Percentiles rank a stretch among this genome's conserved stretches.
phyloP scores from a whole-genome alignment of 2,888 invertebrate genomes.

The Plagodis dolabraria region DNA sequence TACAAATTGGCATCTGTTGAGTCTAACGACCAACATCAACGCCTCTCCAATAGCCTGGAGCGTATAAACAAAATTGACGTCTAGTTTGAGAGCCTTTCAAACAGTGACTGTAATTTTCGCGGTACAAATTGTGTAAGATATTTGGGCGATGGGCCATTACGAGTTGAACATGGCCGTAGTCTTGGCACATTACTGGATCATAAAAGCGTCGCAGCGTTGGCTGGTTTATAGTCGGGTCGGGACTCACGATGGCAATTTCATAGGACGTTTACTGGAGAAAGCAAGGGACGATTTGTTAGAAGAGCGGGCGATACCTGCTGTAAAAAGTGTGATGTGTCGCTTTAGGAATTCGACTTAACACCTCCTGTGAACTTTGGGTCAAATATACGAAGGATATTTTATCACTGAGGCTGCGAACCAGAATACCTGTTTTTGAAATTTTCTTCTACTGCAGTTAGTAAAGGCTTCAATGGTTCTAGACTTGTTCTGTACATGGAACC shows the following conservation, averaged over 20 bases:
- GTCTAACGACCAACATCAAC: constrained; percentile 50
- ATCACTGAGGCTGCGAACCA: too few relatives aligned
- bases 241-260: constrained; percentile 81
- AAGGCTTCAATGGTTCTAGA: too few relatives aligned
- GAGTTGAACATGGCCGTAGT: constrained; percentile 37
- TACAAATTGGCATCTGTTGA: constrained; percentile 52
- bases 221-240: constrained; percentile 72
- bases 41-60: constrained; percentile 46
- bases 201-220: constrained; percentile 67
- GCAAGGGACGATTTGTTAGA: constrained; percentile 67
- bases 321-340: constrained; percentile 59
- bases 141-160: constrained; percentile 26
- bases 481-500: too few relatives aligned
- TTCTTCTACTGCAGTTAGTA: too few relatives aligned
- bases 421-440: too few relatives aligned
- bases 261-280: constrained; percentile 73
- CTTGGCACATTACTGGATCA: constrained; percentile 69
- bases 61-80: constrained; percentile 52
- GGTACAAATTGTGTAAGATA: constrained; percentile 30
- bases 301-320: constrained; percentile 51
- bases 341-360: constrained; percentile 41
- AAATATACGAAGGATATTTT: constrained; percentile 1
- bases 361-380: constrained; percentile 32
- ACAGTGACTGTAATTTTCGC: constrained; percentile 32
- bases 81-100: constrained; percentile 46